Percentiles rank a stretch among this genome's conserved stretches.
These are phyloP conservation scores for Montifringilla adamsi DNA, from an alignment of 2,113 vertebrate genomes.

Conservation along the genomic window DNA sequence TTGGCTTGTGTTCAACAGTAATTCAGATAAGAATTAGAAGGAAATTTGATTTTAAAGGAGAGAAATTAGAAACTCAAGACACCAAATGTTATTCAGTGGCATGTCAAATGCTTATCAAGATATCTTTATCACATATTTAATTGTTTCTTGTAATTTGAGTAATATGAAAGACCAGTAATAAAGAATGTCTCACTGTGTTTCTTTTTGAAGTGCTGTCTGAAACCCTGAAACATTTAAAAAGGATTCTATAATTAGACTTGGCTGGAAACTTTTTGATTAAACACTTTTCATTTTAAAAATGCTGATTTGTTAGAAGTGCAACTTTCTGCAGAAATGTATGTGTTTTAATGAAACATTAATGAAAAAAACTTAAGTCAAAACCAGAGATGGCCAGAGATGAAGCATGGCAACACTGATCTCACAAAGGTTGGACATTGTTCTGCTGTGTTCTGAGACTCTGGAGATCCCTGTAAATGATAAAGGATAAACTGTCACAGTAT, in stretches of 20 bases:
- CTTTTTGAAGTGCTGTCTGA: conserved; percentile 21
- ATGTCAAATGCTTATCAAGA: conserved; percentile 8
- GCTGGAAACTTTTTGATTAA: conserved; percentile 28
- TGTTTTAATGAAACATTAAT: neutral
- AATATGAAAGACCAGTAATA: neutral
- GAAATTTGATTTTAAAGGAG: neutral
- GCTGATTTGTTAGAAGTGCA: neutral
- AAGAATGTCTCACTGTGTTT: neutral
- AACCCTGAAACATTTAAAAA: neutral
- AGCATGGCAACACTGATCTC: neutral
- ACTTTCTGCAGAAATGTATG: neutral
- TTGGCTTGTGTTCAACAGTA: conserved; percentile 10
- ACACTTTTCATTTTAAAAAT: neutral
- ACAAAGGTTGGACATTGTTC: neutral
- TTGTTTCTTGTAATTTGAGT: conserved; percentile 23
- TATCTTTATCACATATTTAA: neutral
- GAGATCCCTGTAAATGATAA: neutral
- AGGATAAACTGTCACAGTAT: neutral
- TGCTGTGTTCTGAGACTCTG: neutral
- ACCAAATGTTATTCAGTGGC: neutral
- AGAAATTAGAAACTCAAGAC: neutral
- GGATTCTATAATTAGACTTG: conserved; percentile 30
- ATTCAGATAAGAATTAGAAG: conserved; percentile 11
- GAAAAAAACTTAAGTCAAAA: neutral
- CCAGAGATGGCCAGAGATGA: neutral